Conservation (phyloP, 2,113 vertebrate species). For the Salvelinus alpinus region DNA sequence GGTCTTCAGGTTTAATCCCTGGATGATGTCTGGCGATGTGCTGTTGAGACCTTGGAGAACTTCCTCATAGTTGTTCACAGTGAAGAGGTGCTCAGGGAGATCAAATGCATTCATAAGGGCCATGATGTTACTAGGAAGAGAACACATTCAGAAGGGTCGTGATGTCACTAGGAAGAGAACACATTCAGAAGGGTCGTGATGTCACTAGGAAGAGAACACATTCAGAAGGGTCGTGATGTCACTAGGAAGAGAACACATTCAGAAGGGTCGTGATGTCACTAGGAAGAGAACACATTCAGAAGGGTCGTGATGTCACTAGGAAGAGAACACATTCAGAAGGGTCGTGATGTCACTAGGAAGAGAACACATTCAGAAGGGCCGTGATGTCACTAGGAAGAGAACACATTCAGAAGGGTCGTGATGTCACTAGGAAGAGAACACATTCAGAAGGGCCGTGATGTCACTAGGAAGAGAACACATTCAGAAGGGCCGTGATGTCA, state of each 20-base stretch:
- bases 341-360: no score
- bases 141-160: constrained; percentile 57
- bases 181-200: constrained; percentile 65
- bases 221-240: constrained; percentile 72
- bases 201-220: constrained; percentile 55
- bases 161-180: constrained; percentile 62
- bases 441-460: no score
- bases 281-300: no score
- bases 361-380: no score
- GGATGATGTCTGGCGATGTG: constrained; percentile 55
- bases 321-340: no score
- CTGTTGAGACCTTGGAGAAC: constrained; percentile 50
- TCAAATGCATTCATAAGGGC: constrained; percentile 66
- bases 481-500: no score
- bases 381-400: no score
- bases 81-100: constrained; percentile 64
- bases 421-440: no score
- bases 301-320: no score
- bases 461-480: no score
- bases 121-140: constrained; percentile 66
- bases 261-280: no score
- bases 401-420: no score
- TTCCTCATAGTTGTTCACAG: constrained; percentile 56
- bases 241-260: constrained; percentile 35
- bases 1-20: constrained; percentile 44